Base-by-base conservation (phyloP, 2,888 invertebrate species). In the Cetonia aurata region DNA sequence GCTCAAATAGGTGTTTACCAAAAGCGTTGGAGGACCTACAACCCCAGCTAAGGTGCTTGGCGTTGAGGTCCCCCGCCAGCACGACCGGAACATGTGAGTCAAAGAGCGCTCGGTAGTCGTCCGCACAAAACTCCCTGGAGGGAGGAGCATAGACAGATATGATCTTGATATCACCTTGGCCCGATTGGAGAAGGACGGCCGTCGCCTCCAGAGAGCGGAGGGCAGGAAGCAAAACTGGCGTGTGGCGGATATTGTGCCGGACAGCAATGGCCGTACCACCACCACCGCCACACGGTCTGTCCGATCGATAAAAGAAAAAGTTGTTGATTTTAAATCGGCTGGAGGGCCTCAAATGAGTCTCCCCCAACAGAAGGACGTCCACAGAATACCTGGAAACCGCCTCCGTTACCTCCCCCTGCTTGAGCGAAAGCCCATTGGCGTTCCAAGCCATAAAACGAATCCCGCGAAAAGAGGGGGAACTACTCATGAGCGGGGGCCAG, bases 251-350 rank as follows among this genome's bases (percentile, higher is more conserved):
- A 15, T 1, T 10, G 13, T 48, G 17, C 1, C 48, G 48, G 13
- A 48, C 12, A 1, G 10, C 37, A 13, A 60, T 1, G 6, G 65
- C 65, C 10, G 50, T 65, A n/a, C 65, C 31, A 6, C 65, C 65
- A 6, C 31, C 65, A 6, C 50, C 8, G 13, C 50, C 65, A 9
- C 10, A 1, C 10, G 13, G 6, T 9, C 50, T 46, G n/a, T 65
- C 65, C 2, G 9, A 2, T 1, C 48, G n/a, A 10, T 25, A 31
- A 2, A 19, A 3, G 19, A 17, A 3, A 3, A 48, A 65, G n/a
- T 65, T 65, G 19, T 46, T 6, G 6, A 65, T 17, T 9, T 10
- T 31, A 4, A 48, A 25, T 6, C n/a, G n/a, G 19, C 48, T 25
- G 4, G 15, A 9, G 0, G 50, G 31, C 0, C 48, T 13, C 9